Evolutionary conservation across 1,140 invertebrate species (phyloP).

Genomic region (Cecropterus lyciades): DNA sequence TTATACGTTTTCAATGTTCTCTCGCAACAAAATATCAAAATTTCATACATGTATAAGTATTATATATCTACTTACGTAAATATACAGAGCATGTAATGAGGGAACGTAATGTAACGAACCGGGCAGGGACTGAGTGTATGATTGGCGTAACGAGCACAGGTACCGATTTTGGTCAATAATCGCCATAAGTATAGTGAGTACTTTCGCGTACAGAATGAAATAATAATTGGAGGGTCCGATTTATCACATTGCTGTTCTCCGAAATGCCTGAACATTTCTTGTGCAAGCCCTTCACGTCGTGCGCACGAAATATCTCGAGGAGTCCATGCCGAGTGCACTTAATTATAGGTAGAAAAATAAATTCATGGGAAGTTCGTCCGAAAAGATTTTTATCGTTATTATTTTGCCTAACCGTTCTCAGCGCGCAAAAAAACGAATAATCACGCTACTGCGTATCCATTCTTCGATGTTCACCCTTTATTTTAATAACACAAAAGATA

Average conservation of each 20-base stretch:
- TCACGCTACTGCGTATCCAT: constrained; percentile 51
- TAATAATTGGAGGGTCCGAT: constrained; percentile 83
- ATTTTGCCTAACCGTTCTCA: constrained; percentile 71
- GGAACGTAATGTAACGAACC: constrained; percentile 35
- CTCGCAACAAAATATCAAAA: constrained; percentile 37
- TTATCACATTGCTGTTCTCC: constrained; percentile 82
- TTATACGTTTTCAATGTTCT: no score
- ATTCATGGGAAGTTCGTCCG: constrained; percentile 73
- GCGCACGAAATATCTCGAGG: constrained; percentile 78
- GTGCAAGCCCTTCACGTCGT: constrained; percentile 81
- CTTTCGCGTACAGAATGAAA: constrained; percentile 81
- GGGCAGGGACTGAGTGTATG: constrained; percentile 55
- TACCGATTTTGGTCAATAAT: constrained; percentile 82
- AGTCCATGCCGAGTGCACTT: constrained; percentile 75
- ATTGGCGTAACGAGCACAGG: constrained; percentile 80
- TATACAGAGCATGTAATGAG: constrained; percentile 32
- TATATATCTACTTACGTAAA: neutral
- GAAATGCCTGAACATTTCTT: constrained; percentile 79
- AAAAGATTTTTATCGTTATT: constrained; percentile 67
- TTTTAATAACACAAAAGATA: constrained; percentile 57
- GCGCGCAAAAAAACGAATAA: constrained; percentile 71
- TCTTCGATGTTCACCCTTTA: constrained; percentile 60
- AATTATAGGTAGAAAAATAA: constrained; percentile 83
- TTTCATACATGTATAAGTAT: constrained; percentile 23
- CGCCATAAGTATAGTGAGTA: constrained; percentile 80